Evolutionary conservation across 2,797 vertebrate genomes (phyloP).

Genomic region (Eptatretus atami): DNA sequence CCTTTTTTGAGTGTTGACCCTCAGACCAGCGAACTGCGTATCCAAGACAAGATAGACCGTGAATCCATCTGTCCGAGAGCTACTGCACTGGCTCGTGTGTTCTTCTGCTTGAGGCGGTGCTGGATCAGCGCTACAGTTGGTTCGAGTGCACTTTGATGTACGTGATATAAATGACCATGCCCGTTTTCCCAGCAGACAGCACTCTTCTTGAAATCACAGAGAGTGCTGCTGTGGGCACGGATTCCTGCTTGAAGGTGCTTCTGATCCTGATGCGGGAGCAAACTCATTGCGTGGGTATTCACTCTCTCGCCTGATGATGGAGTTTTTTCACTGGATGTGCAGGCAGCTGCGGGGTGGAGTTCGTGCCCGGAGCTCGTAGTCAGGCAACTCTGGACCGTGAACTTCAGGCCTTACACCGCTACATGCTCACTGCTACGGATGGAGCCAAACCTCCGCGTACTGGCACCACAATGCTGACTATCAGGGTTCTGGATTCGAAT

Average conservation of each 20-base stretch:
- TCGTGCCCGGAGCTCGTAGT: constrained; percentile 65
- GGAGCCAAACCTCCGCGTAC: constrained; percentile 69
- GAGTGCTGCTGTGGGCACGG: constrained; percentile 66
- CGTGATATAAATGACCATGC: constrained; percentile 92
- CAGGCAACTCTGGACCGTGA: constrained; percentile 61
- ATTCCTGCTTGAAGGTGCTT: constrained; percentile 74
- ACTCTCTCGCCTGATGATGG: constrained; percentile 75
- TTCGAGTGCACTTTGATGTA: constrained; percentile 78
- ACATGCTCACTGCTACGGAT: constrained; percentile 81
- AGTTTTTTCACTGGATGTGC: constrained; percentile 71
- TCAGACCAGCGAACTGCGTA: constrained; percentile 59
- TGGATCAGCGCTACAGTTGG: constrained; percentile 74
- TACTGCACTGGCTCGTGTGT: constrained; percentile 55
- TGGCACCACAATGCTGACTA: constrained; percentile 64
- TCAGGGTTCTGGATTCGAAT: constrained; percentile 75
- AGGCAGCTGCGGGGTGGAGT: constrained; percentile 64
- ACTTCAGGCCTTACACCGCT: constrained; percentile 71
- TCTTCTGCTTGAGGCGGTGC: constrained; percentile 70
- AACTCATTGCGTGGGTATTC: constrained; percentile 75
- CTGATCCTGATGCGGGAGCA: constrained; percentile 76
- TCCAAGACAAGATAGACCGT: constrained; percentile 63
- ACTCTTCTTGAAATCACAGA: constrained; percentile 86
- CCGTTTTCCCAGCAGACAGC: constrained; percentile 70
- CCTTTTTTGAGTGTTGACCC: constrained; percentile 72
- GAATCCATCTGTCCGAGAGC: constrained; percentile 38